Percentiles rank a stretch among this genome's conserved stretches.
phyloP scores from a whole-genome alignment of 2,797 vertebrate species.

The Acanthiza pusilla region DNA sequence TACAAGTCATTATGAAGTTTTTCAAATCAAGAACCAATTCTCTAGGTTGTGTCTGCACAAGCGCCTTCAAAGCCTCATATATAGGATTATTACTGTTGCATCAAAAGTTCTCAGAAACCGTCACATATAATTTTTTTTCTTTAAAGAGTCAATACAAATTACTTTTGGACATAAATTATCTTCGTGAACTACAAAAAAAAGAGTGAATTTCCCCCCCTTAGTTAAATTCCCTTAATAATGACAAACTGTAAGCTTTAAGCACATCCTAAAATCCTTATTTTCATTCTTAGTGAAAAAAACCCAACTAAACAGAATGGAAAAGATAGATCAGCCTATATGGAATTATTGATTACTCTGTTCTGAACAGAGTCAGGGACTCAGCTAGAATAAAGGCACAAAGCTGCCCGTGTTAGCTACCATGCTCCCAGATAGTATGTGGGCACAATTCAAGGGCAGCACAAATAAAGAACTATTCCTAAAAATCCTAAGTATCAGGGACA shows the following conservation, averaged over 20 bases:
- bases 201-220: neutral
- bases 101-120: neutral
- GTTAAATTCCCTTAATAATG: neutral
- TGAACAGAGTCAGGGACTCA: neutral
- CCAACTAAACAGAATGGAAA: neutral
- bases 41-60: neutral
- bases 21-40: neutral
- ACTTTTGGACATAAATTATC: neutral
- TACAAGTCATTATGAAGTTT: neutral
- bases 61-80: rapidly evolving
- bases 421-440: neutral
- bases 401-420: neutral
- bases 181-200: neutral
- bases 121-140: neutral
- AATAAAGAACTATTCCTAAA: neutral
- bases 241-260: neutral
- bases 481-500: neutral
- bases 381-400: neutral
- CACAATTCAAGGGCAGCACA: neutral
- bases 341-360: neutral
- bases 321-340: neutral
- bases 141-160: neutral
- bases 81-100: neutral
- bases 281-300: neutral
- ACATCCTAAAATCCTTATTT: neutral